Evolutionary conservation across 2,888 invertebrate species (phyloP), one percentile per base, ranked within the genome.

Genomic region (Phortica okadai): DNA sequence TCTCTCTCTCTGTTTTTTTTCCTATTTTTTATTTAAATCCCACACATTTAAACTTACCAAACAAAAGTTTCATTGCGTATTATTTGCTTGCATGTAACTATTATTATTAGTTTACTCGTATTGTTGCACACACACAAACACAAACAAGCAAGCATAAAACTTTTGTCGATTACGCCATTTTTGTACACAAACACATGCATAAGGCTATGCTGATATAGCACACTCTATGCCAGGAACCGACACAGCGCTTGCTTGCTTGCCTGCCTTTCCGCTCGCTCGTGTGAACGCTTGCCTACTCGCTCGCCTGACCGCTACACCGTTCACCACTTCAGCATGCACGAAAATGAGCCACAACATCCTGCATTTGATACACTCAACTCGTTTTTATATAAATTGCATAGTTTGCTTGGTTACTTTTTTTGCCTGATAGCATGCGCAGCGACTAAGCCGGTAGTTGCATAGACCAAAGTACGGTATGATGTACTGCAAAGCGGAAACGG

Each of bases 401-500:
- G 82, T 79, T 72, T 79, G 82, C 74, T 56, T 78, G 78, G 77
- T 78, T 82, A 56, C 56, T 72, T 72, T 72, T 72, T 16, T 4
- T 54, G 6, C 41, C 14, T 72, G 42, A 14, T 72, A 25, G 62
- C 33, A 33, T 62, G 62, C 62, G 16, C 33, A 11, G 14, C 50
- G 33, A 11, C 33, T 72, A 81, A 85, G 86, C 87, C 85, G 87
- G 86, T 80, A 83, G 80, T 81, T 62, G 76, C 73, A 59, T 74
- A 83, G 87, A 85, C 85, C 73, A 58, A 16, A n/a, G 70, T 72
- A 54, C 54, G 74, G 45, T 76, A 69, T 54, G 59, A 74, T 78
- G 86, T 83, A 33, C 33, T 2, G 41, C 33, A 72, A 80, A 83
- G 84, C 89, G 89, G 90, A 86, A 89, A 69, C 90, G 89, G 89